phyloP scores from a whole-genome alignment of 2,113 vertebrate genomes.

The Pygathrix nemaeus region DNA sequence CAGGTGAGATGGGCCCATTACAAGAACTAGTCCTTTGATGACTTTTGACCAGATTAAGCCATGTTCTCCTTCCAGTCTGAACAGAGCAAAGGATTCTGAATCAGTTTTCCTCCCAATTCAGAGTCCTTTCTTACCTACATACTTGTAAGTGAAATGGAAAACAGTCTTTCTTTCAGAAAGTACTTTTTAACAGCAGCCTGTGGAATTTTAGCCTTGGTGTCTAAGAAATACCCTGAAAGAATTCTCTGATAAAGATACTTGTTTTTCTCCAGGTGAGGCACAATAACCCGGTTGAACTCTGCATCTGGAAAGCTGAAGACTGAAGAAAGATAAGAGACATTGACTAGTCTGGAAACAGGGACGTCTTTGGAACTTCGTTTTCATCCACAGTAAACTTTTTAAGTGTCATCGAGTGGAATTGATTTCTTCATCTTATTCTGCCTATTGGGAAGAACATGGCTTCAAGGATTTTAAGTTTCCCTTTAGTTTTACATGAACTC shows the following conservation, averaged over 20 bases:
- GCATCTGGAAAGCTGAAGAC: slow-evolving; percentile 20
- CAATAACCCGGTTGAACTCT: slow-evolving; percentile 25
- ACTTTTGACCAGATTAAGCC: slow-evolving; percentile 2
- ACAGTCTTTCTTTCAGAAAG: slow-evolving; percentile 16
- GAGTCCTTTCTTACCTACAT: not conserved
- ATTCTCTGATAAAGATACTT: slow-evolving; percentile 47
- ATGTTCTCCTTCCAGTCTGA: not conserved
- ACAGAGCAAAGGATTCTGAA: slow-evolving; percentile 9
- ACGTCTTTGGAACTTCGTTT: slow-evolving; percentile 47
- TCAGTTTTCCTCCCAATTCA: not conserved
- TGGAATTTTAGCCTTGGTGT: not conserved
- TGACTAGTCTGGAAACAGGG: slow-evolving; percentile 43
- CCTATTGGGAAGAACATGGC: slow-evolving; percentile 63
- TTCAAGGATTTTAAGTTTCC: slow-evolving; percentile 64
- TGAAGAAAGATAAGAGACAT: slow-evolving; percentile 45
- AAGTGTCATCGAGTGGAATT: slow-evolving; percentile 31
- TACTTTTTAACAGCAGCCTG: not conserved
- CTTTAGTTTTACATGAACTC: slow-evolving; percentile 65
- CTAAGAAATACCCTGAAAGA: not conserved
- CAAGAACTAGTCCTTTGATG: not conserved
- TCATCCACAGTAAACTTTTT: slow-evolving; percentile 37
- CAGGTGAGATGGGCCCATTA: not conserved
- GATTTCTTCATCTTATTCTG: slow-evolving; percentile 25
- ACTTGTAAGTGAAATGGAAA: not conserved
- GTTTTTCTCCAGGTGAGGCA: slow-evolving; percentile 62